These are phyloP conservation scores for Cylindroiulus punctatus DNA, from an alignment of 2,888 invertebrate genomes.

Conservation along the genomic window DNA sequence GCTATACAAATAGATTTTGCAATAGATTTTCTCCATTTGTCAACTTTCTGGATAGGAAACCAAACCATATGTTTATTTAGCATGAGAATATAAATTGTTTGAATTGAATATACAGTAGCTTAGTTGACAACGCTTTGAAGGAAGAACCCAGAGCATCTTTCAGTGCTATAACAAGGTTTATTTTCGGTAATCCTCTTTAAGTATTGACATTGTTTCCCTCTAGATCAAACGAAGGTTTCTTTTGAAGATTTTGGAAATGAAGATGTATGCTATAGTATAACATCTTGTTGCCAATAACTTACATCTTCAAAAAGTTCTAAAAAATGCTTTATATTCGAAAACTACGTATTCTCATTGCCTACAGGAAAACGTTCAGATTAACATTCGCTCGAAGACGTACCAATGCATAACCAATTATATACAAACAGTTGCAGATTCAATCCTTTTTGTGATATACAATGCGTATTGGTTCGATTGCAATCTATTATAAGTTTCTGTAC, in stretches of 20 bases:
- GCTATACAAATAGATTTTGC: too few species aligned
- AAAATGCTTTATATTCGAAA: too few species aligned
- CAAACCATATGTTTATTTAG: background rate
- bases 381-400: too few species aligned
- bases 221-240: constrained; percentile 26
- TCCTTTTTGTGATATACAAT: too few species aligned
- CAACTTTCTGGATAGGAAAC: background rate
- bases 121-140: background rate
- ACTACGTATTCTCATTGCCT: too few species aligned
- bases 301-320: background rate
- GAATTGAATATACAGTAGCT: background rate
- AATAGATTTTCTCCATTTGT: too few species aligned
- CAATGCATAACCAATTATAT: too few species aligned
- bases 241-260: background rate
- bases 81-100: background rate
- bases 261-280: background rate
- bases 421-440: too few species aligned
- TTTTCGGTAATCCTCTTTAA: constrained; percentile 14
- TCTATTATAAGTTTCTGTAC: too few species aligned
- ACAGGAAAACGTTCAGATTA: too few species aligned
- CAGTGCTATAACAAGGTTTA: background rate
- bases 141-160: background rate
- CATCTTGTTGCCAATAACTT: background rate
- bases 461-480: too few species aligned
- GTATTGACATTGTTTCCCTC: background rate